Evolutionary conservation across 2,888 invertebrate genomes (phyloP), one percentile per base, ranked within the genome.

Genomic region (Chrysotoxum bicinctum): DNA sequence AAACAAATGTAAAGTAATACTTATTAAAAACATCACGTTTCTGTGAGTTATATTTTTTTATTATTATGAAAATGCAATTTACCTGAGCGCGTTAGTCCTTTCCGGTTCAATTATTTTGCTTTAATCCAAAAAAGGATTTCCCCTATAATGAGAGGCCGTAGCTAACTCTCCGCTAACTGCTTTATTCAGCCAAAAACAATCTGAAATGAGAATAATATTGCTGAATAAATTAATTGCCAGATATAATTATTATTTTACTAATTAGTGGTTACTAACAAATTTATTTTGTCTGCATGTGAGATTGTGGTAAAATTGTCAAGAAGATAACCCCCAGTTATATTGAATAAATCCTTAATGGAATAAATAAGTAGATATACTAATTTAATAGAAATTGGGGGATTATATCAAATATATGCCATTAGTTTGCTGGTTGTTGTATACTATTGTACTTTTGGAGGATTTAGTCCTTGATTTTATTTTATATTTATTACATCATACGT

Each of bases 301-400:
- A 10, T 30, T 26, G 10, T 26, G 21, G 62, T 16, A n/a, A 43
- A 26, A 14, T 35, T 48, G 35, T 73, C 50, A 52, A 75, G 66
- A 80, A 80, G 79, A 84, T 66, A 84, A 75, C 66, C 70, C 52
- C 43, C 58, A 52, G 48, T 37, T 16, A 16, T n/a, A 74, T 68
- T 70, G 48, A 72, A 75, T 84, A 76, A 80, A 68, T 68, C 48
- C 48, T 74, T 66, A 37, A 72, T 52, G 54, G 70, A 75, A 80
- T 84, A 80, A 72, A 84, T 84, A 80, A 75, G 75, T 50, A 66
- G 80, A 37, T 19, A 16, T 16, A 76, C 75, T 84, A 76, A 80
- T 84, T 84, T 80, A 84, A 80, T 84, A 84, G 84, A 80, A 84
- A 84, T 84, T 84, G 66, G 60, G 60, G 72, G 84, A 75, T 84